Percentiles rank a stretch among this genome's conserved stretches.
These are phyloP conservation scores for Ahaetulla prasina DNA, from an alignment of 2,113 vertebrate species.

Conservation along the genomic window DNA sequence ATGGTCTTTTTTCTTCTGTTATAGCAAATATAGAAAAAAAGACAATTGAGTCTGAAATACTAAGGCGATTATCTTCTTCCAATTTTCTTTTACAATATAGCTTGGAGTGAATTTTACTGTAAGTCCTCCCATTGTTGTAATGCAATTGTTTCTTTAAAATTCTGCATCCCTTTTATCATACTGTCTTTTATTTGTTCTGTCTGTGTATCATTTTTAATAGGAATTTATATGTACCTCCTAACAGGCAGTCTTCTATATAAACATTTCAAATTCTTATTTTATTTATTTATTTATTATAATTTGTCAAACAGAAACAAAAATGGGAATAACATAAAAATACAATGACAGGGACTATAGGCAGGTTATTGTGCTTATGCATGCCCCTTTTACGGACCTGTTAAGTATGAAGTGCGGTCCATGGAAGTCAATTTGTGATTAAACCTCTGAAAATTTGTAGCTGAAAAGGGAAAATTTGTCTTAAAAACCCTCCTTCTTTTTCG, in stretches of 20 bases:
- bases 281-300: not conserved
- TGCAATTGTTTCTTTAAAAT: not conserved
- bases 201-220: not conserved
- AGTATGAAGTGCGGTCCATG: too few species aligned
- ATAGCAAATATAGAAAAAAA: not conserved
- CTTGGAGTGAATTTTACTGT: not conserved
- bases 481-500: not conserved
- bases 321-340: too few species aligned
- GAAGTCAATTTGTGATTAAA: too few species aligned
- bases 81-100: not conserved
- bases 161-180: not conserved
- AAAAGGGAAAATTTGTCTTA: not conserved
- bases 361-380: too few species aligned
- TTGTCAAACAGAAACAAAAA: too few species aligned
- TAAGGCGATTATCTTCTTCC: not conserved
- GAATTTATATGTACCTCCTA: not conserved
- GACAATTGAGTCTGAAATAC: not conserved
- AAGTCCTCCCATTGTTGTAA: not conserved
- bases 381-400: too few species aligned
- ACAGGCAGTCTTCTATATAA: not conserved
- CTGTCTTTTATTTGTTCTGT: not conserved
- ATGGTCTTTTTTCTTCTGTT: not conserved
- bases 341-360: too few species aligned
- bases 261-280: not conserved
- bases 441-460: too few species aligned